Evolutionary conservation across 2,797 vertebrate genomes (phyloP).

Genomic region (Onychomys leucogaster): DNA sequence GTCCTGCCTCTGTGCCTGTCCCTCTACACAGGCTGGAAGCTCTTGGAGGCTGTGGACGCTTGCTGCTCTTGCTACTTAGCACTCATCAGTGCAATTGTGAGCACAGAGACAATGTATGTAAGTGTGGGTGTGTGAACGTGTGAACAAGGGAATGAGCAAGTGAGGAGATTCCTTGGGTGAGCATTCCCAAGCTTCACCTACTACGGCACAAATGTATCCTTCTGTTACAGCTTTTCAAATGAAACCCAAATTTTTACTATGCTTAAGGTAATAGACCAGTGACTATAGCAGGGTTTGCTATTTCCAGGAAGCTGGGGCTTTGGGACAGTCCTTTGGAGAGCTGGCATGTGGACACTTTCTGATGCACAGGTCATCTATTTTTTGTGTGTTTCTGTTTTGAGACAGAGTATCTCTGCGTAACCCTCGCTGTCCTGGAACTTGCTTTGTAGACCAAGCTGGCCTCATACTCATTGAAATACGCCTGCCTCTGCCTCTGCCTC

Average conservation of each 20-base stretch:
- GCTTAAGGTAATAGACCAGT: not conserved
- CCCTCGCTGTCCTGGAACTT: too few relatives aligned
- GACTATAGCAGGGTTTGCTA: not conserved
- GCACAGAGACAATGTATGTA: not conserved
- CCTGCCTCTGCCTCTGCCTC: too few relatives aligned
- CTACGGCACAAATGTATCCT: not conserved
- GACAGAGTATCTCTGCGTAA: too few relatives aligned
- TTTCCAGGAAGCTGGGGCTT: constrained; percentile 21
- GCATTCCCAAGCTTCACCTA: not conserved
- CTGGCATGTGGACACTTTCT: not conserved
- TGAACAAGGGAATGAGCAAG: not conserved
- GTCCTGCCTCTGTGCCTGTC: not conserved
- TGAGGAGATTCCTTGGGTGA: not conserved
- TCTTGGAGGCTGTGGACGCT: fast-evolving
- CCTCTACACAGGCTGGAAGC: not conserved
- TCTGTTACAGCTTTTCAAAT: not conserved
- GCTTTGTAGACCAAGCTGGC: too few relatives aligned
- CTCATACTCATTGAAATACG: too few relatives aligned
- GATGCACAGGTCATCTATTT: not conserved
- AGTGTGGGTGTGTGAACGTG: not conserved
- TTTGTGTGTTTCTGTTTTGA: too few relatives aligned
- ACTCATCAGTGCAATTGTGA: fast-evolving
- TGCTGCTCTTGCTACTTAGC: not conserved
- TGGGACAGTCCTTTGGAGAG: not conserved
- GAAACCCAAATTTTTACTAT: not conserved